Evolutionary conservation across 1,140 invertebrate genomes (phyloP).

Genomic region (Neodiprion lecontei): DNA sequence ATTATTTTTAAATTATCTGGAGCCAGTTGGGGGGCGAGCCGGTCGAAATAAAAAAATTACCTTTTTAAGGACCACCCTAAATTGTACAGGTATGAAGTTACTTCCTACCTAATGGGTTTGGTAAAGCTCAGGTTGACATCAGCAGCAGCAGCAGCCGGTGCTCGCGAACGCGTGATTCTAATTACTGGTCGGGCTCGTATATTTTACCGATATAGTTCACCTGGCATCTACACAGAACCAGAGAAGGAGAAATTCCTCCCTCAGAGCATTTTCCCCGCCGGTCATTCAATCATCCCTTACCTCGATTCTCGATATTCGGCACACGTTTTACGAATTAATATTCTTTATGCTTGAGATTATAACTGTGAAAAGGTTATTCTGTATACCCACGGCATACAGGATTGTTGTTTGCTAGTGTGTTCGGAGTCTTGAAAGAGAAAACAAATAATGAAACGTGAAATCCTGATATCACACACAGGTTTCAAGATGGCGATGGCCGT

Average conservation of each 20-base stretch:
- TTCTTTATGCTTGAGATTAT: neutral
- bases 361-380: no score
- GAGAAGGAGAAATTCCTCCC: neutral
- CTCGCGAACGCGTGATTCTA: neutral
- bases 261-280: neutral
- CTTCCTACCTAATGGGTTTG: neutral
- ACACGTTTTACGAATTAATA: neutral
- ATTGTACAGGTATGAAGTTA: no score
- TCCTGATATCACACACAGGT: conserved; percentile 65
- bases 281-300: neutral
- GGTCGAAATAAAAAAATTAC: no score
- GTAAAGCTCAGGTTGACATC: neutral
- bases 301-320: neutral
- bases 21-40: no score
- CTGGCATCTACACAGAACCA: neutral
- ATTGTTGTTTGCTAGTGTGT: no score
- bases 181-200: neutral
- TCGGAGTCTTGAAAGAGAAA: neutral
- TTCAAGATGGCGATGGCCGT: conserved; percentile 83
- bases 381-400: no score
- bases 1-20: no score
- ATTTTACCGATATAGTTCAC: neutral
- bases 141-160: neutral
- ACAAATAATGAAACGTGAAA: neutral
- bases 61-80: no score